Conservation (phyloP, 2,888 invertebrate genomes). For the Cataglyphis albicans region DNA sequence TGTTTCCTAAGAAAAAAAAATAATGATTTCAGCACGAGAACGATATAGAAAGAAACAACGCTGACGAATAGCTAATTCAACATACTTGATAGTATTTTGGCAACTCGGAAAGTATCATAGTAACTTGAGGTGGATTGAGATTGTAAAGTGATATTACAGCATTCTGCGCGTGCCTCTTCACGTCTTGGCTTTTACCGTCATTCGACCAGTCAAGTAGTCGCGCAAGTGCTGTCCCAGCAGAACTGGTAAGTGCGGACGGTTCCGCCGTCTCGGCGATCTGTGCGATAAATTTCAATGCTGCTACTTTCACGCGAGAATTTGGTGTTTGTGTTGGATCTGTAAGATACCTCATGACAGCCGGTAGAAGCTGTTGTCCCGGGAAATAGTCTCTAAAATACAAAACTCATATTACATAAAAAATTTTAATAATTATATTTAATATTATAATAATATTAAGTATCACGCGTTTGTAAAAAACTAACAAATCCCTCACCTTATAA, state of each 20-base stretch:
- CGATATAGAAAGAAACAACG: not conserved
- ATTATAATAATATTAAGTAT: not conserved
- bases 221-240: slow-evolving; percentile 81
- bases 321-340: slow-evolving; percentile 97
- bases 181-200: slow-evolving; percentile 90
- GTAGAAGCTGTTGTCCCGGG: slow-evolving; percentile 88
- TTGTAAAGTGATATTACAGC: slow-evolving; percentile 94
- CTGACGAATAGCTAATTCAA: not conserved
- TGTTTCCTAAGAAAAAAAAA: slow-evolving; percentile 87
- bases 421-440: slow-evolving; percentile 1
- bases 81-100: slow-evolving; percentile 89
- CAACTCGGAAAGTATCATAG: slow-evolving; percentile 91
- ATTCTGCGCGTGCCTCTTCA: slow-evolving; percentile 89
- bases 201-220: slow-evolving; percentile 87
- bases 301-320: slow-evolving; percentile 92
- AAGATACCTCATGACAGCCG: slow-evolving; percentile 90
- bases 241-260: slow-evolving; percentile 81
- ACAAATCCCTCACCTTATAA: slow-evolving; percentile 88
- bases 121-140: slow-evolving; percentile 96
- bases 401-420: slow-evolving; percentile 9
- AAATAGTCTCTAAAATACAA: slow-evolving; percentile 87
- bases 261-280: slow-evolving; percentile 90
- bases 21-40: not conserved
- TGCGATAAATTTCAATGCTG: slow-evolving; percentile 90
- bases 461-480: not conserved